phyloP scores from a whole-genome alignment of 2,888 invertebrate genomes.

The Mystacides longicornis region DNA sequence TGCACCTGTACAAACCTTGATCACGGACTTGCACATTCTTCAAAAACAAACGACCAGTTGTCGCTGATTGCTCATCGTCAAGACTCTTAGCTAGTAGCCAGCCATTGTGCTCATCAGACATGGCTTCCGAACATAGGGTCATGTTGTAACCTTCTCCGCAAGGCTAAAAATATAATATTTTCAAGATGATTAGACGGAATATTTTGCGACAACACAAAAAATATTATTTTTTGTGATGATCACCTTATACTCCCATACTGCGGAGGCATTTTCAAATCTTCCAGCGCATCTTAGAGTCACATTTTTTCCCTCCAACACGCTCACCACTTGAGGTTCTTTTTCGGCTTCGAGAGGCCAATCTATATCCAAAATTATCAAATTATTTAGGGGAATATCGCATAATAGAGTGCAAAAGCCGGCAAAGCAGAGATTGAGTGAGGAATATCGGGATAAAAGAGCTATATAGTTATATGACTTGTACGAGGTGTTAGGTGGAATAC shows the following conservation, averaged over 20 bases:
- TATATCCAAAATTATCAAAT: constrained; percentile 3
- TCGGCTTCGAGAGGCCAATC: constrained; percentile 23
- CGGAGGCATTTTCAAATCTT: constrained; percentile 19
- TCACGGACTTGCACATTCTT: constrained; percentile 7
- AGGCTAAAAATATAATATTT: constrained; percentile 13
- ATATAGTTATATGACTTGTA: no score
- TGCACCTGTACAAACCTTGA: constrained; percentile 24
- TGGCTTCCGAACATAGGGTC: constrained; percentile 12
- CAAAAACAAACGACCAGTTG: constrained; percentile 11
- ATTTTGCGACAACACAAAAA: no score
- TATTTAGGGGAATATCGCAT: no score
- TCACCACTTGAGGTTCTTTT: constrained; percentile 12
- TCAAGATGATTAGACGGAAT: neutral
- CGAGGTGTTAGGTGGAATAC: no score
- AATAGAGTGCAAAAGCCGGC: no score
- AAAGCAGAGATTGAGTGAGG: neutral
- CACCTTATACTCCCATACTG: constrained; percentile 25
- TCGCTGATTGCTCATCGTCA: neutral
- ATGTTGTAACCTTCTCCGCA: constrained; percentile 18
- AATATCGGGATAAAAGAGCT: no score
- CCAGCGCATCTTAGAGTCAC: constrained; percentile 22
- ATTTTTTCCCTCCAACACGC: constrained; percentile 19
- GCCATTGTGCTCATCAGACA: neutral
- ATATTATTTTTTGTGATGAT: neutral
- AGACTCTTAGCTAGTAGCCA: neutral